Conservation (phyloP, 2,888 invertebrate genomes). For the Acronicta alni region DNA sequence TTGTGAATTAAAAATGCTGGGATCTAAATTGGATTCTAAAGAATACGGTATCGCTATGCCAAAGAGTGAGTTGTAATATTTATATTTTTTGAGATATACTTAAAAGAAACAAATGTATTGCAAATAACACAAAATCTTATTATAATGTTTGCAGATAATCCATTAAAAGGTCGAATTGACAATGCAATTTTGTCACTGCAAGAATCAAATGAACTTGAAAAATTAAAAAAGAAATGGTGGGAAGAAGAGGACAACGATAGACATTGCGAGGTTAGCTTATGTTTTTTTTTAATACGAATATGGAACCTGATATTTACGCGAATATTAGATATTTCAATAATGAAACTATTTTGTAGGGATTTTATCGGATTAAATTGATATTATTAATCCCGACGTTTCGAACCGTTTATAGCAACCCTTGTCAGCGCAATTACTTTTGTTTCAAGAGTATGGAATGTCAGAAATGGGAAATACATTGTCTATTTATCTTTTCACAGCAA, state of each 20-base stretch:
- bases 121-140: neutral
- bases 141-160: constrained; percentile 90
- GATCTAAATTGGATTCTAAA: constrained; percentile 94
- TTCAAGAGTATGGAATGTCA: neutral
- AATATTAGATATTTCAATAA: no score
- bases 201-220: constrained; percentile 93
- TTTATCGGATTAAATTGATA: no score
- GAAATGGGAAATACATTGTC: neutral
- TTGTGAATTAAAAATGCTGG: constrained; percentile 94
- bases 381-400: no score
- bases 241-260: constrained; percentile 89
- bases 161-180: constrained; percentile 93
- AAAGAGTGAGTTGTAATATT: constrained; percentile 90
- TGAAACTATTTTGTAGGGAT: no score
- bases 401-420: no score
- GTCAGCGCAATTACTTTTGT: no score
- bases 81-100: neutral
- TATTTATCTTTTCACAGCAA: constrained; percentile 48
- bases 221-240: constrained; percentile 97
- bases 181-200: constrained; percentile 96
- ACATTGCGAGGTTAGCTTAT: constrained; percentile 66
- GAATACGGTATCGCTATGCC: constrained; percentile 95
- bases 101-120: neutral
- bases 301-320: no score
- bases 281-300: constrained; percentile 1